Percentiles rank a stretch among this genome's conserved stretches.
Evolutionary conservation across 64 coral and sea anemone genomes (phyloP).

Genomic region (Montipora capricornis): DNA sequence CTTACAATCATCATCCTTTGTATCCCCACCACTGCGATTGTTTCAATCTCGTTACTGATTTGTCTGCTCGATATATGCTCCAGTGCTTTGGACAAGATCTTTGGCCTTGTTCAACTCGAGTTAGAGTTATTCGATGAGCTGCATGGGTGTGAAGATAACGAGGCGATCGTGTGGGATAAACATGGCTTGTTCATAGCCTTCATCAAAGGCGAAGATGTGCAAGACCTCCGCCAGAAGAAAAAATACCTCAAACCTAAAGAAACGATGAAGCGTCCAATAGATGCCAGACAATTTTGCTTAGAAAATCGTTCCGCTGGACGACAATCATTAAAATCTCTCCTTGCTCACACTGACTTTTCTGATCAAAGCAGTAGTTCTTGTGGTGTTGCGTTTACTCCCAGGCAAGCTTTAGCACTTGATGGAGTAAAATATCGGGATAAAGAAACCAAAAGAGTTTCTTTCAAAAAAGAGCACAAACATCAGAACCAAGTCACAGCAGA

Average conservation of each 20-base stretch:
- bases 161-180: not conserved
- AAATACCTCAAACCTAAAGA: not conserved
- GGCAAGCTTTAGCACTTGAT: not conserved
- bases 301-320: not conserved
- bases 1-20: not conserved
- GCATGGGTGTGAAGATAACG: not conserved
- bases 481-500: not conserved
- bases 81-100: not conserved
- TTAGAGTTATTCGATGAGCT: not conserved
- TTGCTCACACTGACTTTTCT: not conserved
- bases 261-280: not conserved
- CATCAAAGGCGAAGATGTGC: not conserved
- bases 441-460: not conserved
- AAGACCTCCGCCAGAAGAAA: not conserved
- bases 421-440: not conserved
- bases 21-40: not conserved
- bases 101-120: not conserved
- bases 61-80: not conserved
- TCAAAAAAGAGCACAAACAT: not conserved
- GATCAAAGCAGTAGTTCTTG: not conserved
- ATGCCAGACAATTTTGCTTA: not conserved
- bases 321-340: not conserved
- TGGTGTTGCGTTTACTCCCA: not conserved
- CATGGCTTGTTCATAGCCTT: not conserved
- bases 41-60: not conserved